These are phyloP conservation scores for Gastracanthus pulcherrimus DNA, from an alignment of 2,888 invertebrate genomes.

Conservation along the genomic window DNA sequence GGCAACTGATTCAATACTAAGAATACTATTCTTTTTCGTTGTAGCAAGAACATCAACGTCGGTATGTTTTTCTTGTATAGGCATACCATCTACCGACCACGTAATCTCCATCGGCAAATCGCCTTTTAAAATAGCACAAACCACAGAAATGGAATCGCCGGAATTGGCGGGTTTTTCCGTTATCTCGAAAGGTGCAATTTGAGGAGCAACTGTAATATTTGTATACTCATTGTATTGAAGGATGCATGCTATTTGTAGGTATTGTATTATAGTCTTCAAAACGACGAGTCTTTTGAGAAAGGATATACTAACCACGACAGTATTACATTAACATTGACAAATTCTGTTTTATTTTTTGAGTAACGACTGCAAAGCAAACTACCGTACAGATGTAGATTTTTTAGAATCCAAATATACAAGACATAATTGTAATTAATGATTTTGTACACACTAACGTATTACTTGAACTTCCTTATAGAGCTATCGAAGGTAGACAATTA, in stretches of 20 bases:
- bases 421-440: slow-evolving; percentile 61
- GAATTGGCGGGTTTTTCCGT: slow-evolving; percentile 88
- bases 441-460: neutral
- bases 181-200: slow-evolving; percentile 86
- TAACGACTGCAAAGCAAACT: slow-evolving; percentile 7
- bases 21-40: slow-evolving; percentile 78
- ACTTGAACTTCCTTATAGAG: neutral
- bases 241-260: slow-evolving; percentile 31
- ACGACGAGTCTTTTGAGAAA: neutral
- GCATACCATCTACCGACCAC: slow-evolving; percentile 75
- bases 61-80: slow-evolving; percentile 70
- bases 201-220: slow-evolving; percentile 81
- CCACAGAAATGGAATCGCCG: slow-evolving; percentile 87
- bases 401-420: slow-evolving; percentile 13
- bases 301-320: slow-evolving; percentile 17
- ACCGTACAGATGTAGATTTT: neutral
- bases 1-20: slow-evolving; percentile 79
- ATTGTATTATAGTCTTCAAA: neutral
- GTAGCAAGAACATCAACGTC: slow-evolving; percentile 76
- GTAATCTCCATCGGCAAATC: slow-evolving; percentile 84
- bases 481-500: neutral
- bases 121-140: slow-evolving; percentile 87
- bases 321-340: slow-evolving; percentile 15
- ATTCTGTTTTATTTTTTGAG: neutral
- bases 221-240: neutral